Conservation (phyloP, 2,888 invertebrate genomes). For the Gymnosoma rotundatum region DNA sequence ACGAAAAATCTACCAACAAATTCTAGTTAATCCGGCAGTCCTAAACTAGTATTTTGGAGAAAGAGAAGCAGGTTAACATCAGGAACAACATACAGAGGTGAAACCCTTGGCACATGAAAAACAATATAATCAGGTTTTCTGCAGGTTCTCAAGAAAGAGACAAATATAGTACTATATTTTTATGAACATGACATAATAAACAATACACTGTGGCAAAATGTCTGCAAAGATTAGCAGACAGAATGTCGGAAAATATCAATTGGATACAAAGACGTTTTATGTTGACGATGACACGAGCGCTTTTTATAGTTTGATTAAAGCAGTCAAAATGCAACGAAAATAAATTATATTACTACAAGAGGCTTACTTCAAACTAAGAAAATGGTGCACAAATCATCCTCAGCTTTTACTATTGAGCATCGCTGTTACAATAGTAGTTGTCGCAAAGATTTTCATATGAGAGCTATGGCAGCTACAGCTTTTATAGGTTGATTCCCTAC, state of each 20-base stretch:
- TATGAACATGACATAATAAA: too few species aligned
- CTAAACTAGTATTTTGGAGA: too few species aligned
- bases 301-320: slow-evolving; percentile 28
- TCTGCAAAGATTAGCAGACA: neutral
- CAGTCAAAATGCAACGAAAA: slow-evolving; percentile 33
- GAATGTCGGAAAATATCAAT: neutral
- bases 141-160: too few species aligned
- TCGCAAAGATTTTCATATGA: slow-evolving; percentile 1
- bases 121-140: too few species aligned
- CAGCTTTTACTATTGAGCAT: slow-evolving; percentile 5
- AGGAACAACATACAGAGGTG: too few species aligned
- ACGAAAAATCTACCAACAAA: neutral
- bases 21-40: neutral
- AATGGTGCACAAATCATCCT: slow-evolving; percentile 47
- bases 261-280: slow-evolving; percentile 9
- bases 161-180: too few species aligned
- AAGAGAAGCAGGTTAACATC: too few species aligned
- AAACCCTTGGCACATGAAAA: too few species aligned
- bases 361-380: slow-evolving; percentile 31
- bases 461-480: slow-evolving; percentile 14
- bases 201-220: too few species aligned
- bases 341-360: slow-evolving; percentile 31
- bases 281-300: slow-evolving; percentile 54
- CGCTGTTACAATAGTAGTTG: slow-evolving; percentile 14
- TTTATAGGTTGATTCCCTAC: too few species aligned